These are phyloP conservation scores for Drosophila basisetae DNA, from an alignment of 2,888 invertebrate species.

Conservation along the genomic window DNA sequence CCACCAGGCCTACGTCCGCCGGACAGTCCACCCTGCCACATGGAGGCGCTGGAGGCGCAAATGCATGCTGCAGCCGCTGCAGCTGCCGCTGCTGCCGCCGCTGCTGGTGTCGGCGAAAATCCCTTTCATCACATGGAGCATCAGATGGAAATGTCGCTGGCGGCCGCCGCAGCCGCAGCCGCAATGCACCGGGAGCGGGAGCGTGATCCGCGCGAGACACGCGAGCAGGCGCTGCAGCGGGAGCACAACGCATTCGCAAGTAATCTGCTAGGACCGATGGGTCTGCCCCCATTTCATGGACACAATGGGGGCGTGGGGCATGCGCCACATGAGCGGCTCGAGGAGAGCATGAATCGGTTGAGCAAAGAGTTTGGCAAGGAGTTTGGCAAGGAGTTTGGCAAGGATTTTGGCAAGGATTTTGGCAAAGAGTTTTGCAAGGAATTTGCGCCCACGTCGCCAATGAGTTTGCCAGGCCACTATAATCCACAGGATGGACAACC, in stretches of 20 bases:
- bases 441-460: slow-evolving; percentile 84
- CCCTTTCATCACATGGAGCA: slow-evolving; percentile 85
- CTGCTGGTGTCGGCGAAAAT: slow-evolving; percentile 80
- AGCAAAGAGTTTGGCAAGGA: slow-evolving; percentile 82
- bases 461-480: slow-evolving; percentile 85
- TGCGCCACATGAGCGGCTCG: slow-evolving; percentile 84
- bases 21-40: slow-evolving; percentile 82
- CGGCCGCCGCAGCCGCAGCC: slow-evolving; percentile 85
- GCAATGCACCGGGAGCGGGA: slow-evolving; percentile 81
- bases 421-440: slow-evolving; percentile 67
- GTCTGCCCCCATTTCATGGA: slow-evolving; percentile 74
- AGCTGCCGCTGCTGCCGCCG: slow-evolving; percentile 81
- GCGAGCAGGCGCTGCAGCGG: slow-evolving; percentile 77
- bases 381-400: slow-evolving; percentile 60
- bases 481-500: slow-evolving; percentile 85
- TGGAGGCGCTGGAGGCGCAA: slow-evolving; percentile 83
- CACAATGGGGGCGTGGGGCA: slow-evolving; percentile 71
- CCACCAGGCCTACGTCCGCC: slow-evolving; percentile 76
- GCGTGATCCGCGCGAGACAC: slow-evolving; percentile 69
- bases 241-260: slow-evolving; percentile 84
- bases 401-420: slow-evolving; percentile 82
- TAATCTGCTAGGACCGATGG: slow-evolving; percentile 83
- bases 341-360: slow-evolving; percentile 84
- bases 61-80: slow-evolving; percentile 84
- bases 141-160: slow-evolving; percentile 85